Conservation (phyloP, 2,113 vertebrate species). For the Leptobrachium ailaonicum region DNA sequence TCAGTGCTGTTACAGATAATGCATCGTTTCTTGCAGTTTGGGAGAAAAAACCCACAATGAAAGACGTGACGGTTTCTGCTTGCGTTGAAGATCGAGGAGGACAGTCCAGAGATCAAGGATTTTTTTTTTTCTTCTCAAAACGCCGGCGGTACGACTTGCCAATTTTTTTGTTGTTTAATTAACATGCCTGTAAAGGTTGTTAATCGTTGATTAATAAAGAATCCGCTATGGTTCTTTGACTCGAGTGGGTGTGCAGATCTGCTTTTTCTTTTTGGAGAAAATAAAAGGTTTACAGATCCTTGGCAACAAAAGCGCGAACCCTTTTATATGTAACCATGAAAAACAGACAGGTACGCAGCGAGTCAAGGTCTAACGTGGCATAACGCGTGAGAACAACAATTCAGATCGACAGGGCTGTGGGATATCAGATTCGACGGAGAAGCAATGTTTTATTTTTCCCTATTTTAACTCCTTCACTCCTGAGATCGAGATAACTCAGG, state of each 20-base stretch:
- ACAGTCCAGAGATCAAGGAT: constrained; percentile 5
- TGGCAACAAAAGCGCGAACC: not conserved
- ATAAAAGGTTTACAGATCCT: constrained; percentile 11
- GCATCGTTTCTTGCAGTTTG: no score
- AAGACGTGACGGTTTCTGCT: not conserved
- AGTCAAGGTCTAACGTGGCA: not conserved
- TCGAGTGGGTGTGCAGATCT: not conserved
- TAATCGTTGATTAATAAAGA: constrained; percentile 5
- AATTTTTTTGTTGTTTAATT: not conserved
- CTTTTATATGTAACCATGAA: constrained; percentile 1
- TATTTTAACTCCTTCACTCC: no score
- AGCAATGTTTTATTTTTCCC: no score
- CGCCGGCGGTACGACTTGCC: not conserved
- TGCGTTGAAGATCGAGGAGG: not conserved
- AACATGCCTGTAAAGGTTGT: not conserved
- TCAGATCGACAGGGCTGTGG: no score
- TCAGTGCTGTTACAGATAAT: no score
- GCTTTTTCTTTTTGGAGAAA: not conserved
- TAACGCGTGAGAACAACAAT: not conserved
- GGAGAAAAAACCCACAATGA: no score
- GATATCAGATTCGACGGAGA: no score
- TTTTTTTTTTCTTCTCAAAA: not conserved
- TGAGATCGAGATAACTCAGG: no score
- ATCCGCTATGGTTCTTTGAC: not conserved
- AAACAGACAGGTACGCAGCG: not conserved